These are phyloP conservation scores for Coracias cyanogaster DNA, from an alignment of 2,797 vertebrate genomes.

Conservation along the genomic window DNA sequence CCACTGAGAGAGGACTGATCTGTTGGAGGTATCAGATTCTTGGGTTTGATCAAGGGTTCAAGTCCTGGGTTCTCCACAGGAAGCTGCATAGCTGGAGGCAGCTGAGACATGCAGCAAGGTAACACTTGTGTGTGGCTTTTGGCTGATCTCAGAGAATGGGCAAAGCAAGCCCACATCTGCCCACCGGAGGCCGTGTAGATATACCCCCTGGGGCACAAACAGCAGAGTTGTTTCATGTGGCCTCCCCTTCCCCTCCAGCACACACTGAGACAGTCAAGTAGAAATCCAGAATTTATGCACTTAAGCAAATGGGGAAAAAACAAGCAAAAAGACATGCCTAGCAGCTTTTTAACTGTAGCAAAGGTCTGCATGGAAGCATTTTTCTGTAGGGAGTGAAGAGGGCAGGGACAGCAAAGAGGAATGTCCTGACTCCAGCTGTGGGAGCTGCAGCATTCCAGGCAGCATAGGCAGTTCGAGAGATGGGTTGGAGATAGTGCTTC, in stretches of 20 bases:
- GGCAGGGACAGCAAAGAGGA: neutral
- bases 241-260: neutral
- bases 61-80: neutral
- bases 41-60: neutral
- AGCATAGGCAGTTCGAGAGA: neutral
- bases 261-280: neutral
- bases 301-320: neutral
- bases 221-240: neutral
- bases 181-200: accelerated
- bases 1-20: neutral
- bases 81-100: neutral
- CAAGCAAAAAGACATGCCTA: neutral
- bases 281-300: neutral
- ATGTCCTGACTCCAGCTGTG: neutral
- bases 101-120: neutral
- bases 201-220: neutral
- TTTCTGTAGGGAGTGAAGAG: neutral
- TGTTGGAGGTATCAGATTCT: neutral
- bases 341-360: neutral
- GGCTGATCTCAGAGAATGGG: neutral
- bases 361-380: neutral
- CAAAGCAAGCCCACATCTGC: slow-evolving; percentile 11
- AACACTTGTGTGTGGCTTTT: neutral
- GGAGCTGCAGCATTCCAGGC: neutral
- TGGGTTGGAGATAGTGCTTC: neutral